Percentiles rank a stretch among this genome's conserved stretches.
These are phyloP conservation scores for Clarias gariepinus DNA, from an alignment of 2,113 vertebrate species.

Conservation along the genomic window DNA sequence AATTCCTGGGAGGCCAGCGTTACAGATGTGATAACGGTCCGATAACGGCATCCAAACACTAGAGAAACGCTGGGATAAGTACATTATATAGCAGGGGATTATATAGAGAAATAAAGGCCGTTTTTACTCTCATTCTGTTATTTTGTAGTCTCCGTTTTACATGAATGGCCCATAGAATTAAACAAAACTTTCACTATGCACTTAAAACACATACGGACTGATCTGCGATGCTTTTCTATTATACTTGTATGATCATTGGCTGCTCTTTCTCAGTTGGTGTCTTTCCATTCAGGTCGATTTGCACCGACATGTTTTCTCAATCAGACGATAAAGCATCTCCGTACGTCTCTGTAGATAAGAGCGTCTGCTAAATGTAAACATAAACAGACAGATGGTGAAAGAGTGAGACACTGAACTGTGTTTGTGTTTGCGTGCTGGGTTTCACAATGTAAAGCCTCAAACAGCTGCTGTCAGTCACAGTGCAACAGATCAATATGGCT, in stretches of 20 bases:
- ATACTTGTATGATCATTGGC: not conserved
- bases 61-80: too few relatives aligned
- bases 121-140: too few relatives aligned
- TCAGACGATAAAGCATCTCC: not conserved
- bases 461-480: constrained; percentile 10
- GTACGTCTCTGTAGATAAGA: not conserved
- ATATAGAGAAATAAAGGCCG: too few relatives aligned
- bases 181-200: too few relatives aligned
- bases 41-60: too few relatives aligned
- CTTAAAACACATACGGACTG: not conserved
- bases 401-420: not conserved
- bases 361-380: not conserved
- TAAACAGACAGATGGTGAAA: not conserved
- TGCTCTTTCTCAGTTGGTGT: not conserved
- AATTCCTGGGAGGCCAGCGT: too few relatives aligned
- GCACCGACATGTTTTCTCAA: not conserved
- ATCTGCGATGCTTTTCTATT: not conserved
- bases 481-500: constrained; percentile 31
- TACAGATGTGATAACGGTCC: too few relatives aligned
- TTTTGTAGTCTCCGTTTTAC: too few relatives aligned
- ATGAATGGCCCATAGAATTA: too few relatives aligned
- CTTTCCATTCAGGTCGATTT: not conserved
- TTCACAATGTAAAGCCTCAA: not conserved
- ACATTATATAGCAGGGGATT: too few relatives aligned
- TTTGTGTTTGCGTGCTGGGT: constrained; percentile 9